phyloP scores from a whole-genome alignment of 1,140 invertebrate species.

The Drosophila jambulina region DNA sequence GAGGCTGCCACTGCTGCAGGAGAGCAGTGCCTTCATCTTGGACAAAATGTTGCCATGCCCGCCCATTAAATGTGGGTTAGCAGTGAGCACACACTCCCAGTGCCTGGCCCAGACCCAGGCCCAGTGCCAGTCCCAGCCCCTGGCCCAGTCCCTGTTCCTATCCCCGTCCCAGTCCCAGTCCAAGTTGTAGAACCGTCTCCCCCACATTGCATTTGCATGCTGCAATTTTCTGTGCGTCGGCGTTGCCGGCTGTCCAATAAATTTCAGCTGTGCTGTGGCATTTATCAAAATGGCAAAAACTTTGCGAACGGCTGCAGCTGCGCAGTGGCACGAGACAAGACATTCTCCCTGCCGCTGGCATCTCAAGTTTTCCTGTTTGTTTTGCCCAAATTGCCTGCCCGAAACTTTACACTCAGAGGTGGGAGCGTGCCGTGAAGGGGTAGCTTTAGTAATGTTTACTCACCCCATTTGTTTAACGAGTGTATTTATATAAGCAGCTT shows the following conservation, averaged over 20 bases:
- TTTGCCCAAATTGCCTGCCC: conserved; percentile 46
- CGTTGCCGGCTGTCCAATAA: conserved; percentile 66
- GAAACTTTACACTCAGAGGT: conserved; percentile 21
- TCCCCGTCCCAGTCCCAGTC: not conserved
- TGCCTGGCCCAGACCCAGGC: not conserved
- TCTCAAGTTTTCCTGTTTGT: conserved; percentile 43
- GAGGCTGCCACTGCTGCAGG: conserved; percentile 49
- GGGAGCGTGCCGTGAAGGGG: not conserved
- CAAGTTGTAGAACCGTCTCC: conserved; percentile 21
- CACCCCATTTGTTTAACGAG: not conserved
- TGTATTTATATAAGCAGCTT: too few relatives aligned
- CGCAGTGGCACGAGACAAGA: conserved; percentile 55
- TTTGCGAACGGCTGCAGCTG: conserved; percentile 65
- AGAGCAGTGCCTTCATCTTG: conserved; percentile 46
- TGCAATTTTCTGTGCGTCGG: conserved; percentile 38
- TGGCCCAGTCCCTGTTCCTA: not conserved
- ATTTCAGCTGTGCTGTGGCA: conserved; percentile 61
- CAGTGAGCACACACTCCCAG: conserved; percentile 10
- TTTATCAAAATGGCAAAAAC: conserved; percentile 70
- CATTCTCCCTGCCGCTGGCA: conserved; percentile 44
- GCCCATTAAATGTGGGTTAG: conserved; percentile 77
- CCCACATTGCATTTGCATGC: conserved; percentile 43
- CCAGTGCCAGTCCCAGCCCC: not conserved
- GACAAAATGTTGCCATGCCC: conserved; percentile 44
- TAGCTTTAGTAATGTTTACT: not conserved